Base-by-base conservation (phyloP, 2,888 invertebrate genomes). In the Choristoneura rosaceana region DNA sequence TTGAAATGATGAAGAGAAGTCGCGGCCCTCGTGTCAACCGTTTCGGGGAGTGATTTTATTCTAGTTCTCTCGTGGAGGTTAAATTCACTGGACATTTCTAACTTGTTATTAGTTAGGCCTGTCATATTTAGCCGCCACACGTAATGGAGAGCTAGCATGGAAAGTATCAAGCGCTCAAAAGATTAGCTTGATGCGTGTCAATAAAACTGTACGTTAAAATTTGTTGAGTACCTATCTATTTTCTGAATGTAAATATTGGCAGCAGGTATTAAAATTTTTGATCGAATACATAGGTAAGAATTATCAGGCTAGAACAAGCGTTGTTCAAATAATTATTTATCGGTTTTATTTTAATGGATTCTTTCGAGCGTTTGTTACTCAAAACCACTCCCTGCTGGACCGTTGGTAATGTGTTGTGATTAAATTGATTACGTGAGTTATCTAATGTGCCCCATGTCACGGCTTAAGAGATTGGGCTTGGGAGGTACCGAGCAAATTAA, bases 401-500 rank as follows among this genome's bases (percentile, higher is more conserved):
- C 14, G 45, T 45, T 45, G 62, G 25, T 45, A 62, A 25, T 61
- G 43, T 25, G 62, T 17, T 62, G 62, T 62, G 62, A 62, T 62
- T 43, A 45, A 45, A 25, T 62, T 45, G 45, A 33, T 33, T 14
- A 8, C 12, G 25, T 55, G 17, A 25, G 55, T 55, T 52, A 25
- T 25, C 55, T 55, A 55, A 55, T 55, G 55, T 25, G 55, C 25
- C 55, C 55, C 55, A 25, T 25, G 55, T 25, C 55, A 25, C 55
- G 55, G 55, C 55, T 45, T 33, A 62, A 62, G 62, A 62, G 45
- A 43, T 61, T 63, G 58, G 66, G 43, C 50, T 47, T 61, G 41
- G 60, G 17, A 62, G 71, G 75, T 73, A 70, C 78, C 43, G 43
- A 61, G 33, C 62, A 74, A 77, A 78, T 76, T 80, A 81, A 79